Evolutionary conservation across 2,888 invertebrate genomes (phyloP).

Genomic region (Pantelozetes paolii): DNA sequence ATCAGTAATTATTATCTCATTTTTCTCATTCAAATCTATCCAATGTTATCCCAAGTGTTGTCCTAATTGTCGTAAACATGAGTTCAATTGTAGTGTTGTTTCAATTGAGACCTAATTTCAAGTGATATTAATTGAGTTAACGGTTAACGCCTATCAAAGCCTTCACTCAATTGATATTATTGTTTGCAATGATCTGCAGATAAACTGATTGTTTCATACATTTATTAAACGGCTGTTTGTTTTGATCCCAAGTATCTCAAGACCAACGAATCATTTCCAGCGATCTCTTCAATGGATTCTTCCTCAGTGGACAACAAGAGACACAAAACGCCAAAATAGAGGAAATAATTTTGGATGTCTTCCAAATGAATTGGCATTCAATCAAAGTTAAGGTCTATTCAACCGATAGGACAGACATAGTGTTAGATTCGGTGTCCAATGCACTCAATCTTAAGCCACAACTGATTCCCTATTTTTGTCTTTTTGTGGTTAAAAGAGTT

Average conservation of each 20-base stretch:
- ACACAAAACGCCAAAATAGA: constrained; percentile 52
- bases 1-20: constrained; percentile 59
- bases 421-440: constrained; percentile 73
- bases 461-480: constrained; percentile 78
- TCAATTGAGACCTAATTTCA: background rate
- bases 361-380: constrained; percentile 78
- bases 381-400: constrained; percentile 73
- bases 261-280: constrained; percentile 72
- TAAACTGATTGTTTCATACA: background rate
- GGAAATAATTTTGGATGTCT: constrained; percentile 72
- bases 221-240: background rate
- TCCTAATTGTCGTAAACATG: background rate
- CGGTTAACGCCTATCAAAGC: background rate
- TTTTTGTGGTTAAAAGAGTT: constrained; percentile 77
- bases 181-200: background rate
- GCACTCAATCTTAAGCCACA: constrained; percentile 74
- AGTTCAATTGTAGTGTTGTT: background rate
- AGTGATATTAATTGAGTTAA: constrained; percentile 51
- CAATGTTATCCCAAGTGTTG: background rate
- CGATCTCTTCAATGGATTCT: constrained; percentile 76
- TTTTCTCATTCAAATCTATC: background rate
- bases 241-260: constrained; percentile 68
- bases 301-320: constrained; percentile 77
- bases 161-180: background rate
- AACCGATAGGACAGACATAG: constrained; percentile 74